Evolutionary conservation across 1,140 invertebrate genomes (phyloP), one percentile per base, ranked within the genome.

Genomic region (Heliconius nattereri): DNA sequence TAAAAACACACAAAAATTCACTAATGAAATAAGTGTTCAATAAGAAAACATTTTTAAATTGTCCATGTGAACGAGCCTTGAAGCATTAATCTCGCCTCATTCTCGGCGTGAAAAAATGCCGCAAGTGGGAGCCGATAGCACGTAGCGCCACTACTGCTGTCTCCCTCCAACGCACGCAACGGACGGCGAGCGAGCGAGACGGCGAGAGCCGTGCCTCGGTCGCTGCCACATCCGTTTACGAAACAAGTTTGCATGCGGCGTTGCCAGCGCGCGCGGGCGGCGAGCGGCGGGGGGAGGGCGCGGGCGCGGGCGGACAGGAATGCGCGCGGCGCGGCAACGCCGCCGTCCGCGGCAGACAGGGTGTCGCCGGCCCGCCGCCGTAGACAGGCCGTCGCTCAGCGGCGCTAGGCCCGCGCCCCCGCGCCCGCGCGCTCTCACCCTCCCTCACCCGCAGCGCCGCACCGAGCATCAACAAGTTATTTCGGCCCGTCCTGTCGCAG

Each of bases 311-410:
- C n/a, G n/a, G n/a, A n/a, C n/a, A n/a, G n/a, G n/a, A n/a, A n/a
- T n/a, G 87, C 85, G 81, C 87, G 89, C 89, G 89, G 93, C 86
- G 92, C 95, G 88, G 89, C 97, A 97, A 97, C 97, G 93, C 78
- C 86, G 96, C 95, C 95, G 96, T 96, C 96, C 96, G 96, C 95
- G 96, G 96, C 97, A 98, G 97, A 98, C 97, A 97, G 96, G 97
- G 97, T 97, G 97, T 97, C 97, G 97, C 97, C 97, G 91, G 96
- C 97, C 96, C 96, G 95, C 96, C 96, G 95, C 95, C 95, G 95
- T 96, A 96, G 96, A 97, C 96, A 96, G 95, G 95, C 95, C 96
- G 96, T 96, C 96, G 96, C 96, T 96, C 91, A 90, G 85, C 93
- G 93, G 93, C 93, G 93, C 92, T 93, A 92, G 87, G 81, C 84